Percentiles rank a stretch among this genome's conserved stretches.
phyloP scores from a whole-genome alignment of 2,888 invertebrate species.

The Coleophora deauratella region DNA sequence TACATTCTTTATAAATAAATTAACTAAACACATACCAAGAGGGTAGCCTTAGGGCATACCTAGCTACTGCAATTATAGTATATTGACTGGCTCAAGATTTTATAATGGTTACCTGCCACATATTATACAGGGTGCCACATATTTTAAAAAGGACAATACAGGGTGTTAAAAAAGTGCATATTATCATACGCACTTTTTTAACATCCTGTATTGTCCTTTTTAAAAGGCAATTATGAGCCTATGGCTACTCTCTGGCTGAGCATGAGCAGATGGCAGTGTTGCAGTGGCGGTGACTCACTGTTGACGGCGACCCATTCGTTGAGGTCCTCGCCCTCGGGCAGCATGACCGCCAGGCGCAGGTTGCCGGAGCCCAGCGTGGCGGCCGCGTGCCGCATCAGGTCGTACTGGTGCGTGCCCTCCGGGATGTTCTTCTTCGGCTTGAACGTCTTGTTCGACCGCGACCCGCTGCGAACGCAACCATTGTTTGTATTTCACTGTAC shows the following conservation, averaged over 20 bases:
- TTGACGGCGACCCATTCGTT: conserved; percentile 99
- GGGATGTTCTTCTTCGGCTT: conserved; percentile 99
- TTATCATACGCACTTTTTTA: too few relatives aligned
- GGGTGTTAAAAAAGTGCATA: background rate
- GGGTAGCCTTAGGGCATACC: too few relatives aligned
- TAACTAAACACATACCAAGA: background rate
- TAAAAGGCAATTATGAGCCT: too few relatives aligned
- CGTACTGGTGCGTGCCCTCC: conserved; percentile 98
- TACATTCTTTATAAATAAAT: background rate
- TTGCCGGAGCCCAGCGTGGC: conserved; percentile 98
- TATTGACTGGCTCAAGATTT: too few relatives aligned
- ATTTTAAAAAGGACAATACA: too few relatives aligned
- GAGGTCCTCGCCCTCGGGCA: conserved; percentile 98
- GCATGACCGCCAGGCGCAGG: conserved; percentile 93
- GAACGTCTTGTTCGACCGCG: conserved; percentile 96
- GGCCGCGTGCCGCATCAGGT: conserved; percentile 99
- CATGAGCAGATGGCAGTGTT: background rate
- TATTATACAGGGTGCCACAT: too few relatives aligned
- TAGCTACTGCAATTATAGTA: too few relatives aligned
- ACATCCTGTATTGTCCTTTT: too few relatives aligned
- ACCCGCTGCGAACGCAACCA: conserved; percentile 75
- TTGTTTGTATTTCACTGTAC: too few relatives aligned
- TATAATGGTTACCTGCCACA: too few relatives aligned
- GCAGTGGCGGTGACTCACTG: conserved; percentile 78
- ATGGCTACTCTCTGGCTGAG: too few relatives aligned